Evolutionary conservation across 2,888 invertebrate species (phyloP).

Genomic region (Neoaliturus tenellus): DNA sequence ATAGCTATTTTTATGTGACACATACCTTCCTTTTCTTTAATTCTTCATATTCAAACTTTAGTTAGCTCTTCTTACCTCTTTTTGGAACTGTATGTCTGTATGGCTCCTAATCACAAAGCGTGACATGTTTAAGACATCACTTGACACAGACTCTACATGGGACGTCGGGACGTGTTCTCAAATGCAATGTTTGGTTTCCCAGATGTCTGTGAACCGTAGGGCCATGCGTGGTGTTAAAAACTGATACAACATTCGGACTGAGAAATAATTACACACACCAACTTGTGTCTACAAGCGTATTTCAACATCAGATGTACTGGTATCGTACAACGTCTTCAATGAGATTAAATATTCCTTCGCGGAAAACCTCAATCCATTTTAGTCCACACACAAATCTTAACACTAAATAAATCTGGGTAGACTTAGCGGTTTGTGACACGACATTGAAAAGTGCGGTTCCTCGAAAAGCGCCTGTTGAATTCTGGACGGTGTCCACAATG

Average conservation of each 20-base stretch:
- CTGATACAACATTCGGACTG: background rate
- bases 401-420: background rate
- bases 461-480: background rate
- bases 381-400: background rate
- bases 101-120: background rate
- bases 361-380: no score
- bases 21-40: no score
- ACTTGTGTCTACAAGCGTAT: no score
- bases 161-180: background rate
- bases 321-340: no score
- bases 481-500: background rate
- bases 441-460: conserved; percentile 7
- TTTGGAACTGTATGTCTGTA: no score
- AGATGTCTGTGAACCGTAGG: background rate
- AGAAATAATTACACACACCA: background rate
- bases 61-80: no score
- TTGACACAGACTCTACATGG: background rate
- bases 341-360: no score
- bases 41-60: no score
- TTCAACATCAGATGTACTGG: no score
- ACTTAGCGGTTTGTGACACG: background rate
- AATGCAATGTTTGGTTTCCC: conserved; percentile 4
- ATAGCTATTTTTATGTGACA: no score
- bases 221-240: background rate
- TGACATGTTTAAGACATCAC: background rate